phyloP scores from a whole-genome alignment of 2,113 vertebrate genomes.

The Aramus guarauna region DNA sequence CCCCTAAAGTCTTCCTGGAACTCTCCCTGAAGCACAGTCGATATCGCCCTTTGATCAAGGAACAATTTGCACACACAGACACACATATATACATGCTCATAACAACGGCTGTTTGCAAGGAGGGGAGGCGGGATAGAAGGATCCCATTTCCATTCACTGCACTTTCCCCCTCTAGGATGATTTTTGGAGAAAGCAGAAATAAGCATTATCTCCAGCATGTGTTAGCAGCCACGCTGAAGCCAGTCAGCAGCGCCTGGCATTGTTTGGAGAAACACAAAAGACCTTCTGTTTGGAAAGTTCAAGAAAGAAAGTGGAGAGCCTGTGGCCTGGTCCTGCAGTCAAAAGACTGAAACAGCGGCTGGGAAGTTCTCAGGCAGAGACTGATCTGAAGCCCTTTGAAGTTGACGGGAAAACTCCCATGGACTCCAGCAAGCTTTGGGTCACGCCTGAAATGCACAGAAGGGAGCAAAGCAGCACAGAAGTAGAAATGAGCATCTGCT shows the following conservation, averaged over 20 bases:
- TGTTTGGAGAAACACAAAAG: conserved; percentile 87
- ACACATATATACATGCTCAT: no score
- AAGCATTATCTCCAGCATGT: conserved; percentile 68
- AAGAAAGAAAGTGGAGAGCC: conserved; percentile 71
- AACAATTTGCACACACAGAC: not conserved
- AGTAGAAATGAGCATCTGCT: not conserved
- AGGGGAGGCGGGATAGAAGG: not conserved
- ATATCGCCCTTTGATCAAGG: not conserved
- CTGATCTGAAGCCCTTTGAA: conserved; percentile 50
- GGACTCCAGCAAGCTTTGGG: not conserved
- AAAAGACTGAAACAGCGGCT: conserved; percentile 24
- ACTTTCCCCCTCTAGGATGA: not conserved
- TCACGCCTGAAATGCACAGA: not conserved
- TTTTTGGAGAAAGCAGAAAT: conserved; percentile 17
- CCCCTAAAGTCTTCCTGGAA: not conserved
- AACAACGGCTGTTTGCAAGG: not conserved
- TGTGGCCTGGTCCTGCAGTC: conserved; percentile 57
- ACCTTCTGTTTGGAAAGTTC: conserved; percentile 78
- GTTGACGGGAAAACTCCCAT: not conserved
- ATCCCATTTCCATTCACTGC: not conserved
- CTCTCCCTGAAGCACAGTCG: not conserved
- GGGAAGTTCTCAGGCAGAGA: conserved; percentile 32
- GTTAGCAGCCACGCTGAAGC: conserved; percentile 66
- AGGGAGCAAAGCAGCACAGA: not conserved
- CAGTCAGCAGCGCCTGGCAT: conserved; percentile 80